Conservation (phyloP, 2,888 invertebrate species). For the Diarsia mendica region DNA sequence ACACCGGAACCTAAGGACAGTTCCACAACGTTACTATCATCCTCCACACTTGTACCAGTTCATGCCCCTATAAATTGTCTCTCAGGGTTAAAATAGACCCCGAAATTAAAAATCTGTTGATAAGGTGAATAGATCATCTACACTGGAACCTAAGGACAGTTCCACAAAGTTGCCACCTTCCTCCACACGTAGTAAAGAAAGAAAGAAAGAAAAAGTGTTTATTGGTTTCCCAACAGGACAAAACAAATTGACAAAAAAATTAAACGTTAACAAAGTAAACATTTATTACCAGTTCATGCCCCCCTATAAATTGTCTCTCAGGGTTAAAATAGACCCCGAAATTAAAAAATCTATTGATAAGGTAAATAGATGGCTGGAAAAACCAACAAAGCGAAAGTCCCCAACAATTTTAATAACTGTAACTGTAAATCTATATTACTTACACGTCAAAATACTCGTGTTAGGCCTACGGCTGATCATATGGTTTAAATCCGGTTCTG, state of each 20-base stretch:
- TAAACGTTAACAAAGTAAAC: no score
- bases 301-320: background rate
- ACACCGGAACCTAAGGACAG: conserved; percentile 40
- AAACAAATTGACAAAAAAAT: no score
- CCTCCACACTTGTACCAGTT: conserved; percentile 8
- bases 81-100: conserved; percentile 56
- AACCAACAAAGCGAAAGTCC: conserved; percentile 46
- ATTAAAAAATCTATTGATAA: conserved; percentile 72
- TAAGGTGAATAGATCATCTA: conserved; percentile 68
- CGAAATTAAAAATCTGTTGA: conserved; percentile 68
- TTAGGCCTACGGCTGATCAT: background rate
- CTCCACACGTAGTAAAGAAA: conserved; percentile 17
- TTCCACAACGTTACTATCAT: conserved; percentile 12
- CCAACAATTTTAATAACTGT: conserved; percentile 17
- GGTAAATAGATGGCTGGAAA: conserved; percentile 73
- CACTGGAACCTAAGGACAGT: conserved; percentile 36
- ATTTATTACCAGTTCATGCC: no score
- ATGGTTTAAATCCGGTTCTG: background rate
- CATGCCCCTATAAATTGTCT: background rate
- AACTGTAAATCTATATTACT: no score
- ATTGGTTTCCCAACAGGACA: no score
- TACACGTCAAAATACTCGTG: background rate
- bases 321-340: conserved; percentile 52
- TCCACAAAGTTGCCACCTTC: conserved; percentile 13
- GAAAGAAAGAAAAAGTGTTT: no score